phyloP scores from a whole-genome alignment of 2,113 vertebrate species.

The Kryptolebias marmoratus region DNA sequence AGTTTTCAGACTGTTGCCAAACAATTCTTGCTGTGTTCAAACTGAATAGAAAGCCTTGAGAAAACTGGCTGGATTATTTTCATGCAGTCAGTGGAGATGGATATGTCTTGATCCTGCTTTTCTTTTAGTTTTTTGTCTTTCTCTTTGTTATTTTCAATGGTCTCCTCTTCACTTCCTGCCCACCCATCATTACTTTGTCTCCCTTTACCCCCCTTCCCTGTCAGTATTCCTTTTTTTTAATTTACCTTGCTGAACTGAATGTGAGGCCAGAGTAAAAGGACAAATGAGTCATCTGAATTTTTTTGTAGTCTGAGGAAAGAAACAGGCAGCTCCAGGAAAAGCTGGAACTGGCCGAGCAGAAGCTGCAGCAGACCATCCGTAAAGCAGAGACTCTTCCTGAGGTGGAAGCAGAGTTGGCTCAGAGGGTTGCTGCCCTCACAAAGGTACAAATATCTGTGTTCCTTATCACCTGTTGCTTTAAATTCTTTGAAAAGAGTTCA shows the following conservation, averaged over 20 bases:
- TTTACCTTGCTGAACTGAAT: constrained; percentile 4
- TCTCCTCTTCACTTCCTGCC: constrained; percentile 44
- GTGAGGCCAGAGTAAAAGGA: constrained; percentile 1
- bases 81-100: constrained; percentile 39
- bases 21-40: constrained; percentile 54
- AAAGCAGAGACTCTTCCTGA: constrained; percentile 96
- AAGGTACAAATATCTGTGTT: constrained; percentile 82
- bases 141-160: constrained; percentile 49
- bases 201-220: background rate
- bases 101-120: constrained; percentile 40
- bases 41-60: constrained; percentile 48
- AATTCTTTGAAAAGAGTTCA: too few species aligned
- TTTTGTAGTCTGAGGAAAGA: constrained; percentile 90
- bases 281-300: constrained; percentile 9
- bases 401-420: constrained; percentile 96
- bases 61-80: constrained; percentile 36
- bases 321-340: constrained; percentile 94
- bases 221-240: background rate
- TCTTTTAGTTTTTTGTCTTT: constrained; percentile 30
- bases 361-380: constrained; percentile 95
- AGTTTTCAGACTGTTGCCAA: background rate
- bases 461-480: too few species aligned
- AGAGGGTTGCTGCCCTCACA: constrained; percentile 93
- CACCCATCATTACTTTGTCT: constrained; percentile 5
- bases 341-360: constrained; percentile 94